phyloP scores from a whole-genome alignment of 2,797 vertebrate genomes.

The Sandelia bainsii region DNA sequence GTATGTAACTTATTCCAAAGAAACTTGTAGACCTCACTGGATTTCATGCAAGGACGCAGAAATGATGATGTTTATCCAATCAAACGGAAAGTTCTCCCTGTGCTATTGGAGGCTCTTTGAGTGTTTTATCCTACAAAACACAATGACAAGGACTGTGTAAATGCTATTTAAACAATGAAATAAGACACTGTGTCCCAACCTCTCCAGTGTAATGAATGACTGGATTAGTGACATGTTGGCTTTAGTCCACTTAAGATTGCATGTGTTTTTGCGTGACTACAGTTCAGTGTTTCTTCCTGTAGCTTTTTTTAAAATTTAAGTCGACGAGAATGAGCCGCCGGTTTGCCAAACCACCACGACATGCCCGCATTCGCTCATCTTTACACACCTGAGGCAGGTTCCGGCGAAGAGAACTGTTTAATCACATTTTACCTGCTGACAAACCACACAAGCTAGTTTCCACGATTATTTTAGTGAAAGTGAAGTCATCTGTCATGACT shows the following conservation, averaged over 20 bases:
- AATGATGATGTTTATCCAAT: conserved; percentile 26
- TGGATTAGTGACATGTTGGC: background rate
- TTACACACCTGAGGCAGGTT: background rate
- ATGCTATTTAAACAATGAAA: background rate
- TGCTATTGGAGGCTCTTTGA: background rate
- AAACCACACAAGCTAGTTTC: background rate
- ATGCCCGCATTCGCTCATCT: background rate
- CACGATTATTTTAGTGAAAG: too few relatives aligned
- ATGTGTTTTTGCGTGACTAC: too few relatives aligned
- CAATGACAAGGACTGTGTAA: background rate
- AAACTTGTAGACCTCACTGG: background rate
- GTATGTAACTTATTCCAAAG: conserved; percentile 10
- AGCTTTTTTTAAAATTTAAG: too few relatives aligned
- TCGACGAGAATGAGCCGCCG: background rate
- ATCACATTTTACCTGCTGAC: background rate
- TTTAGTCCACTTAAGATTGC: too few relatives aligned
- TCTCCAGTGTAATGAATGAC: background rate
- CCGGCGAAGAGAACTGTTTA: background rate
- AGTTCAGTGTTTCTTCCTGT: background rate
- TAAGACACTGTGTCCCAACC: background rate
- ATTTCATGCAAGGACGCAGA: background rate
- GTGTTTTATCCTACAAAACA: background rate
- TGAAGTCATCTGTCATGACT: too few relatives aligned
- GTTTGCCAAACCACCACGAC: background rate
- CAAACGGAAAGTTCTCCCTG: background rate